Base-by-base conservation (phyloP, 2,888 invertebrate genomes). In the Scaeva pyrastri region DNA sequence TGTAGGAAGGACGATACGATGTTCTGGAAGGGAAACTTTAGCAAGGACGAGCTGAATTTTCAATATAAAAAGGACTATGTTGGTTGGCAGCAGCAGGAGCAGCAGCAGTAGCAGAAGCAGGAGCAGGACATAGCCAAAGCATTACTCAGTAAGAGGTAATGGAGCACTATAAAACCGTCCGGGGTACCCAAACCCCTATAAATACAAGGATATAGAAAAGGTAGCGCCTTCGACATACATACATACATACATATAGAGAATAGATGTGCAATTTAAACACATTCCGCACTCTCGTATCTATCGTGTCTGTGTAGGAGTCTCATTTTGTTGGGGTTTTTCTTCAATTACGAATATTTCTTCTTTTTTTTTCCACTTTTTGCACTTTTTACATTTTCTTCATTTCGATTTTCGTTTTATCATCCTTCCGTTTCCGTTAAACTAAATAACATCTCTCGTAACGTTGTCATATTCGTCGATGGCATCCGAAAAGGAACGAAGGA, bases 351-450 rank as follows among this genome's bases (percentile, higher is more conserved):
- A 31, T 41, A 1, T 77, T 68, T 68, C 39, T 26, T 6, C 2
- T 52, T 16, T n/a, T 50, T 60, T 45, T 52, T 36, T 41, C n/a
- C n/a, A n/a, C n/a, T n/a, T n/a, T n/a, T n/a, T n/a, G n/a, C n/a
- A 8, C 19, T 62, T 48, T 82, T 52, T 43, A 2, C 0, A n/a
- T 58, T 66, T 74, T 78, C 36, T 19, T 45, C 45, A 55, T 74
- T 79, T 74, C 80, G 64, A 72, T 80, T 80, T 72, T 41, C 71
- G 36, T 74, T 41, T 21, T 50, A 75, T 84, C 74, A 60, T 39
- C 52, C 39, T 60, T 39, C 45, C 39, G 72, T 75, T 72, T 84
- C 75, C 84, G 74, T 58, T 58, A 10, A 62, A 64, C 78, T 60
- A 71, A 75, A 75, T 74, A 74, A 26, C 19, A 41, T 64, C 14